Evolutionary conservation across 1,140 invertebrate species (phyloP), one percentile per base, ranked within the genome.

Genomic region (Diabrotica undecimpunctata): DNA sequence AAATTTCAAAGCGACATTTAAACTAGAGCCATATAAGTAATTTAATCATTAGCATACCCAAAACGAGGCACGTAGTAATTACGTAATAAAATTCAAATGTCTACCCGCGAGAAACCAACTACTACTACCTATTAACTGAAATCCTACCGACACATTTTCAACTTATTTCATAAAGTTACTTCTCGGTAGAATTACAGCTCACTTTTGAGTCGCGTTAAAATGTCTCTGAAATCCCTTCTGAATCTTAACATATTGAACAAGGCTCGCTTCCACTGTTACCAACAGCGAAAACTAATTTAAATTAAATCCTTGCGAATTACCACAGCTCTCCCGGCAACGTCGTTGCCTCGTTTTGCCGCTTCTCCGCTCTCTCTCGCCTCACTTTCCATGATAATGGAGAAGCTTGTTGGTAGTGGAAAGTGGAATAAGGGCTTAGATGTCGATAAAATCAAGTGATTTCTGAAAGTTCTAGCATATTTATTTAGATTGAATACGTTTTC

Each of bases 241-340:
- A n/a, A 62, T 63, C 62, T 14, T 62, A 54, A 67, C 68, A 67
- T 67, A 70, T 70, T 67, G 66, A 70, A 70, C 68, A 67, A n/a
- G n/a, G 36, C 58, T 8, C 58, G 38, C 58, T 50, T 38, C 39
- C 25, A 10, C 36, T 60, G 38, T 60, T 14, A 51, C 58, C 61
- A 55, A 36, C 13, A 9, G 61, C 70, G 73, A 75, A 75, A 75
- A 75, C 74, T 75, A 75, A 75, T 75, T 75, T 75, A 75, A 75
- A 75, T 75, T 74, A 75, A 75, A 75, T 75, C 74, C 74, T 73
- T 72, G 74, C 72, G 74, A 75, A 75, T 75, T 75, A 73, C 72
- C 72, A 72, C 71, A 70, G 41, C 37, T 57, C 37, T 57, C 35
- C 35, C 54, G 54, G 36, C 36, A 13, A 38, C 36, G 25, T 37